These are phyloP conservation scores for Torymus texanus DNA, from an alignment of 2,888 invertebrate genomes.

Conservation along the genomic window DNA sequence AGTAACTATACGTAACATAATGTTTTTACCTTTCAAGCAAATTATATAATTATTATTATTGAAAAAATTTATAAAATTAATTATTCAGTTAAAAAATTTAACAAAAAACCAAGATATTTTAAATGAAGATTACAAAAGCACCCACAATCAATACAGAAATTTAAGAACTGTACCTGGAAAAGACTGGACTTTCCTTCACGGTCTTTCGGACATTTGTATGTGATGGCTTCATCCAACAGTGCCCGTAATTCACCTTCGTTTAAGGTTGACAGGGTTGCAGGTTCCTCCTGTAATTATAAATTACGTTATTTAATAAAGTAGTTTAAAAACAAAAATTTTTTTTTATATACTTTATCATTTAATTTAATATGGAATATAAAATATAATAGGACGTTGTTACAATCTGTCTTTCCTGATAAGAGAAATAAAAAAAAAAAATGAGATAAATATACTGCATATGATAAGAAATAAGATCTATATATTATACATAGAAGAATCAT, in stretches of 20 bases:
- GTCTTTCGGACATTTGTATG: slow-evolving; percentile 90
- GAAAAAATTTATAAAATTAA: background rate
- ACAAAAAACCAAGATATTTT: slow-evolving; percentile 4
- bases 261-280: slow-evolving; percentile 77
- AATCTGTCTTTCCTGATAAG: slow-evolving; percentile 51
- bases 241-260: slow-evolving; percentile 87
- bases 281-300: slow-evolving; percentile 69
- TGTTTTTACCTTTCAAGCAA: no score
- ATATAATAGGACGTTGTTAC: slow-evolving; percentile 38
- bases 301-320: slow-evolving; percentile 15
- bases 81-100: slow-evolving; percentile 2
- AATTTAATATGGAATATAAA: slow-evolving; percentile 31
- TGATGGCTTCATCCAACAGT: slow-evolving; percentile 88
- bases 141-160: slow-evolving; percentile 31
- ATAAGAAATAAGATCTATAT: slow-evolving; percentile 48
- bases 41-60: background rate
- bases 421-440: slow-evolving; percentile 41
- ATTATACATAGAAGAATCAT: slow-evolving; percentile 39
- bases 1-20: no score
- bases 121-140: slow-evolving; percentile 30
- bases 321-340: slow-evolving; percentile 16
- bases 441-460: slow-evolving; percentile 55
- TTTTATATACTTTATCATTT: slow-evolving; percentile 23
- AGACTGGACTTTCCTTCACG: slow-evolving; percentile 89
- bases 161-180: slow-evolving; percentile 80